Conservation (phyloP, 2,888 invertebrate species). For the Myopa testacea region DNA sequence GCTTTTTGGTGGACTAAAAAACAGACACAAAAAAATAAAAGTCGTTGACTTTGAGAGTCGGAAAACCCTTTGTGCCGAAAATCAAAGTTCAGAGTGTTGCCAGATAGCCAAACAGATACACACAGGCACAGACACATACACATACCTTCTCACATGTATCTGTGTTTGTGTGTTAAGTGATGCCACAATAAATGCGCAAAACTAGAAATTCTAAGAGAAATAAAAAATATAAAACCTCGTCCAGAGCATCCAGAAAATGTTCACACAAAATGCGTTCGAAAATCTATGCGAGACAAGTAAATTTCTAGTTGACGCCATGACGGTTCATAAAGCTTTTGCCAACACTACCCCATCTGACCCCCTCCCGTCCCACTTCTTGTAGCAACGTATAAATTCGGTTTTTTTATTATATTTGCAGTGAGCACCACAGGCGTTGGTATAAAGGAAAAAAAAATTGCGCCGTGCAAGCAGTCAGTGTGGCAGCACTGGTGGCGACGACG, state of each 20-base stretch:
- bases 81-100: slow-evolving; percentile 22
- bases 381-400: slow-evolving; percentile 31
- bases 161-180: slow-evolving; percentile 13
- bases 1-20: slow-evolving; percentile 2
- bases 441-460: neutral
- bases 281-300: slow-evolving; percentile 44
- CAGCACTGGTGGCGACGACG: slow-evolving; percentile 9
- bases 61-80: slow-evolving; percentile 23
- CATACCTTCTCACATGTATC: neutral
- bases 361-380: neutral
- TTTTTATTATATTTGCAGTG: neutral
- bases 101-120: neutral
- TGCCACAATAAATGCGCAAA: slow-evolving; percentile 23
- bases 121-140: neutral
- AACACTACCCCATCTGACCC: slow-evolving; percentile 17
- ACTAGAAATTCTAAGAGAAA: slow-evolving; percentile 10
- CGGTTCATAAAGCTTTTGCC: slow-evolving; percentile 64
- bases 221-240: neutral
- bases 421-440: neutral
- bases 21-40: slow-evolving; percentile 16
- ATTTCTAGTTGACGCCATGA: slow-evolving; percentile 60
- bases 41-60: slow-evolving; percentile 26
- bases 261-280: slow-evolving; percentile 29
- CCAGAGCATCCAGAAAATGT: slow-evolving; percentile 19
- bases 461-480: slow-evolving; percentile 14